phyloP scores from a whole-genome alignment of 2,888 invertebrate genomes.

The Eupsilia transversa region DNA sequence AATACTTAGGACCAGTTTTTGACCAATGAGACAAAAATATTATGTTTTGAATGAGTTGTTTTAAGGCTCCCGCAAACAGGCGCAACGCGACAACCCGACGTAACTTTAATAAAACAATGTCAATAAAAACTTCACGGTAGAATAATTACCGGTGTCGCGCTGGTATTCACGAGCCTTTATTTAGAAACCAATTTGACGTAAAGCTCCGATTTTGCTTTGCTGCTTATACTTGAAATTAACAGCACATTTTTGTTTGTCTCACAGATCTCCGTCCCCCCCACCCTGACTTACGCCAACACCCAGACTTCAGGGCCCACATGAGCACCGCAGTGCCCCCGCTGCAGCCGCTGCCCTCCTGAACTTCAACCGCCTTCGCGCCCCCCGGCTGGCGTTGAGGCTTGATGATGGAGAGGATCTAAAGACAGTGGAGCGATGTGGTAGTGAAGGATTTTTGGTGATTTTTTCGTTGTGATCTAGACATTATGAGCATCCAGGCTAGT shows the following conservation, averaged over 20 bases:
- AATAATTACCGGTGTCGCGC: too few relatives aligned
- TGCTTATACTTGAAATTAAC: background rate
- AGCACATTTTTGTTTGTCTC: background rate
- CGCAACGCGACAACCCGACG: too few relatives aligned
- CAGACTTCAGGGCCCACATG: slow-evolving; percentile 84
- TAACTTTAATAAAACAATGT: too few relatives aligned
- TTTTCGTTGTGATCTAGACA: slow-evolving; percentile 36
- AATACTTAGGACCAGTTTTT: background rate
- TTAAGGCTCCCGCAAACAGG: too few relatives aligned
- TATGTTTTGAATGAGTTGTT: background rate
- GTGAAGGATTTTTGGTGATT: slow-evolving; percentile 25
- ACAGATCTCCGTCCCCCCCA: slow-evolving; percentile 83
- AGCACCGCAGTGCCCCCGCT: slow-evolving; percentile 80
- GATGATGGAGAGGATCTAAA: slow-evolving; percentile 54
- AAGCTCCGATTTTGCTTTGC: background rate
- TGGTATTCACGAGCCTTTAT: too few relatives aligned
- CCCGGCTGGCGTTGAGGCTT: slow-evolving; percentile 86
- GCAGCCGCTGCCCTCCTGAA: slow-evolving; percentile 88
- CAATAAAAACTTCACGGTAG: too few relatives aligned
- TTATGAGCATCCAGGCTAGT: background rate
- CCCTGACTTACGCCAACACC: slow-evolving; percentile 82
- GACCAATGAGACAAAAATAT: background rate
- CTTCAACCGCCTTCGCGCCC: slow-evolving; percentile 87
- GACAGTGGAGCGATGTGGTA: slow-evolving; percentile 52
- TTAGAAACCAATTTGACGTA: background rate